Evolutionary conservation across 2,888 invertebrate genomes (phyloP).

Genomic region (Drosophila ustulata): DNA sequence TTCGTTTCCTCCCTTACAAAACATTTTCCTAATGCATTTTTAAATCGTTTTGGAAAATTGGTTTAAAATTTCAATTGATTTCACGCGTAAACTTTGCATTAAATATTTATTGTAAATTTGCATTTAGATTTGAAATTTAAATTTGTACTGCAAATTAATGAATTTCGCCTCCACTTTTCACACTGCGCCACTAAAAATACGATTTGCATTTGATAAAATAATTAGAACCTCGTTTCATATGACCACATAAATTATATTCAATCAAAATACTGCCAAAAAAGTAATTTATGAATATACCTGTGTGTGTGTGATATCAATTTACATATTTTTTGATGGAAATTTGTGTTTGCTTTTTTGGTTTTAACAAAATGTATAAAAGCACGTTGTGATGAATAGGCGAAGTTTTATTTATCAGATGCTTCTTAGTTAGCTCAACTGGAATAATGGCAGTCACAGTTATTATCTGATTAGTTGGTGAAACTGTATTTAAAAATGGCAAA

Average conservation of each 20-base stretch:
- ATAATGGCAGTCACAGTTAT: not conserved
- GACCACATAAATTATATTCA: constrained; percentile 59
- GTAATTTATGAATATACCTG: constrained; percentile 1
- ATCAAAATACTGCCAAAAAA: constrained; percentile 34
- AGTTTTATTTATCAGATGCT: too few species aligned
- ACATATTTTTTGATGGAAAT: constrained; percentile 40
- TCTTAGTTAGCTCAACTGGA: too few species aligned
- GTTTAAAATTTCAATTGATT: constrained; percentile 17
- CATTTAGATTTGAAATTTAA: constrained; percentile 32
- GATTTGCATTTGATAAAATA: constrained; percentile 56
- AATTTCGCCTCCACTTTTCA: constrained; percentile 37
- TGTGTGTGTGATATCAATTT: constrained; percentile 47
- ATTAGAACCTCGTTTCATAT: constrained; percentile 51
- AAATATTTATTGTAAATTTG: constrained; percentile 27
- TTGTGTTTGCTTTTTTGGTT: constrained; percentile 10
- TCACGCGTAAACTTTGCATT: constrained; percentile 16
- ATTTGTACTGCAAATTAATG: constrained; percentile 49
- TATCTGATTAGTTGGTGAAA: constrained; percentile 20
- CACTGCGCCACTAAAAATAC: constrained; percentile 25
- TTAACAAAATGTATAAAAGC: too few species aligned
- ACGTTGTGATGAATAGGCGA: too few species aligned
- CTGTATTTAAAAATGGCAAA: constrained; percentile 30
- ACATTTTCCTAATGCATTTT: constrained; percentile 24
- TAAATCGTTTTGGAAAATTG: constrained; percentile 10
- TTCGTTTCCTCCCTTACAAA: not conserved